phyloP scores from a whole-genome alignment of 37 sponge, comb jelly and placozoan species.

The Beroe ovata region DNA sequence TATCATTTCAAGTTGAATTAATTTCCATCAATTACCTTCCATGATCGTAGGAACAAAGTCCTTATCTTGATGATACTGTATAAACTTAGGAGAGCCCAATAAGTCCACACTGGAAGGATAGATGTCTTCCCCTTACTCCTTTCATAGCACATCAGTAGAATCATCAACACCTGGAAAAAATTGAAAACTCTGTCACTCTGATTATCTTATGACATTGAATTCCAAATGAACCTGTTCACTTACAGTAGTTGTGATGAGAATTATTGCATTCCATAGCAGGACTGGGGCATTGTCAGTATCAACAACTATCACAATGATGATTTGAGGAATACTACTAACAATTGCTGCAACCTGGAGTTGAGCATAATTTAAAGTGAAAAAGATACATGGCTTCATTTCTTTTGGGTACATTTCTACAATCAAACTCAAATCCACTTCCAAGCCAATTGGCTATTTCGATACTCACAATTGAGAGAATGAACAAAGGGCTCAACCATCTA shows the following conservation, averaged over 20 bases:
- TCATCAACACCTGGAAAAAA: not conserved
- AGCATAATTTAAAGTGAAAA: no score
- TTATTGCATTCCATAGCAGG: not conserved
- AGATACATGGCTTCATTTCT: no score
- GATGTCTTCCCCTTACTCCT: conserved; percentile 37
- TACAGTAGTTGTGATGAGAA: conserved; percentile 35
- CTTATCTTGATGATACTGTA: conserved; percentile 4
- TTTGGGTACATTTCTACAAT: not conserved
- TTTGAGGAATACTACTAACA: conserved; percentile 17
- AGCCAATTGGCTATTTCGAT: not conserved
- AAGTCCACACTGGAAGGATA: conserved; percentile 34
- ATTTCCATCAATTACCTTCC: conserved; percentile 25
- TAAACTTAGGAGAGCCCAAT: conserved; percentile 7
- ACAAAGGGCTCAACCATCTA: not conserved
- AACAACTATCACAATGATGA: not conserved
- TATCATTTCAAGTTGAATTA: not conserved
- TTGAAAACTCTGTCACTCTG: not conserved
- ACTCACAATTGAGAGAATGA: conserved; percentile 33
- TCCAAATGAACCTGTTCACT: not conserved
- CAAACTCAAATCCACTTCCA: no score
- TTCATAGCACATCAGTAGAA: conserved; percentile 19
- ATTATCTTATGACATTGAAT: not conserved
- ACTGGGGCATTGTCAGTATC: not conserved
- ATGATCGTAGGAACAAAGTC: not conserved
- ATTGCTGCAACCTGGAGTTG: conserved; percentile 20